phyloP scores from a whole-genome alignment of 2,888 invertebrate genomes.

The Cryptocephalus moraei region DNA sequence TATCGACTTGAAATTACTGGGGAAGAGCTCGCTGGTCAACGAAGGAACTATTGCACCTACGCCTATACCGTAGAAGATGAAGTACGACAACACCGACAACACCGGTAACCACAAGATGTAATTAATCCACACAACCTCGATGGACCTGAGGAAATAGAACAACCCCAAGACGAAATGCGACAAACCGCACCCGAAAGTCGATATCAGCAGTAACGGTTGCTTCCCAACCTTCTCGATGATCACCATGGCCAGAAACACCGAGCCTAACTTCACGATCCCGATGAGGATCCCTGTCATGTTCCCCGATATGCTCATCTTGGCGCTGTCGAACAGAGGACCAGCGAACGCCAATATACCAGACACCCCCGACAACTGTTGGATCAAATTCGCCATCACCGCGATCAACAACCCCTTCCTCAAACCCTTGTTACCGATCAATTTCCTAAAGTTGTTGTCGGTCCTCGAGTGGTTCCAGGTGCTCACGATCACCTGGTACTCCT shows the following conservation, averaged over 20 bases:
- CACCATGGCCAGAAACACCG: neutral
- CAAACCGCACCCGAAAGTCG: neutral
- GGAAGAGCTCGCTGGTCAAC: neutral
- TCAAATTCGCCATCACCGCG: constrained; percentile 27
- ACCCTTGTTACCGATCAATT: neutral
- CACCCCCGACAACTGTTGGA: constrained; percentile 46
- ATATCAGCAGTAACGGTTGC: neutral
- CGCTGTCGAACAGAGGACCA: constrained; percentile 52
- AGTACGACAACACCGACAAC: neutral
- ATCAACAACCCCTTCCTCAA: constrained; percentile 30
- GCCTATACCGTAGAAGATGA: neutral
- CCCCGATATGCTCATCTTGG: constrained; percentile 6
- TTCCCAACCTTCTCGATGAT: neutral
- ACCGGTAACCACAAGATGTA: constrained; percentile 59
- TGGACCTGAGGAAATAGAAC: neutral
- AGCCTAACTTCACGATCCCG: neutral
- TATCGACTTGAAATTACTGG: neutral
- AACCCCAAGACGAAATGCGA: neutral
- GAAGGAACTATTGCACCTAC: neutral
- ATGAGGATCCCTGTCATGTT: neutral
- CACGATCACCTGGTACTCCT: neutral
- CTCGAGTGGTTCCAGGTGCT: neutral
- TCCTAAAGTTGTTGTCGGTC: neutral
- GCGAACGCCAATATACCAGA: constrained; percentile 70
- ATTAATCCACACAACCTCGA: neutral